Conservation (phyloP, 2,113 vertebrate species). For the Balaeniceps rex region DNA sequence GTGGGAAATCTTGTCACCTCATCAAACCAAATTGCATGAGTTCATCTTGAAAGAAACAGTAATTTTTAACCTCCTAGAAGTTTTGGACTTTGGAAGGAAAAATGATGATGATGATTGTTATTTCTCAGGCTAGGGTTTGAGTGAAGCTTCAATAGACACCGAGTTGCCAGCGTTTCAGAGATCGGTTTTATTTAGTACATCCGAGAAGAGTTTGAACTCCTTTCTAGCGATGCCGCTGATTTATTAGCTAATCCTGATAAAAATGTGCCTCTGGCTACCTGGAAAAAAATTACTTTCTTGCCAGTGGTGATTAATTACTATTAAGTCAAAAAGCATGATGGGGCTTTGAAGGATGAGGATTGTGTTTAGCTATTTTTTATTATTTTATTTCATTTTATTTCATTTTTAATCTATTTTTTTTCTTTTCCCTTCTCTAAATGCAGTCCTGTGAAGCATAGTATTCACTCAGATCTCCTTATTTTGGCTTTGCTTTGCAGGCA, state of each 20-base stretch:
- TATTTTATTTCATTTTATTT: background rate
- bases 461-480: constrained; percentile 47
- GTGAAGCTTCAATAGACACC: background rate
- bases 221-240: constrained; percentile 69
- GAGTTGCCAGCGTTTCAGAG: background rate
- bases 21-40: constrained; percentile 16
- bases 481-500: constrained; percentile 61
- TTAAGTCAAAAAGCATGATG: constrained; percentile 71
- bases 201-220: constrained; percentile 72
- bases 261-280: constrained; percentile 76
- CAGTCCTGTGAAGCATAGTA: constrained; percentile 44
- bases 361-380: constrained; percentile 30
- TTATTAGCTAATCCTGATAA: constrained; percentile 79
- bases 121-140: background rate
- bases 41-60: constrained; percentile 12
- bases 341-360: constrained; percentile 62
- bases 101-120: background rate
- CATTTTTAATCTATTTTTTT: background rate
- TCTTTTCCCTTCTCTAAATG: constrained; percentile 27
- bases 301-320: constrained; percentile 76
- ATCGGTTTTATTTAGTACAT: constrained; percentile 64
- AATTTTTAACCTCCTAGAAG: constrained; percentile 16
- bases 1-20: background rate
- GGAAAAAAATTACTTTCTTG: constrained; percentile 70
- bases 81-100: constrained; percentile 42